Conservation (phyloP, 2,888 invertebrate genomes). For the Troides oblongomaculatus region DNA sequence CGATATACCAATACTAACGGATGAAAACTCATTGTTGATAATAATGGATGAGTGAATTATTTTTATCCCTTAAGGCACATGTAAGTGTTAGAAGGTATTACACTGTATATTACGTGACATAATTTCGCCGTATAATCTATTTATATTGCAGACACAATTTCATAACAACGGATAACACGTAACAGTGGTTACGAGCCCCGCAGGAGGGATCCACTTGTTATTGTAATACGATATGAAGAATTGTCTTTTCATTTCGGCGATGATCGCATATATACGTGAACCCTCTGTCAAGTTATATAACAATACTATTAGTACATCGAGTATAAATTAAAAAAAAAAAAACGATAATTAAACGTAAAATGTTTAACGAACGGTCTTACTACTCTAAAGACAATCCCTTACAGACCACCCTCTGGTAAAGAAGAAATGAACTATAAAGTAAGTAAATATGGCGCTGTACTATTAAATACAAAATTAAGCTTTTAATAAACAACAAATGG, state of each 20-base stretch:
- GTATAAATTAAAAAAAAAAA: too few relatives aligned
- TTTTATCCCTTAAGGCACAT: neutral
- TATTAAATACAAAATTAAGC: too few relatives aligned
- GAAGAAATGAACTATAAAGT: too few relatives aligned
- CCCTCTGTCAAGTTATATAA: too few relatives aligned
- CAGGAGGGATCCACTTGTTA: slow-evolving; percentile 13
- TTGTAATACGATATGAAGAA: slow-evolving; percentile 15
- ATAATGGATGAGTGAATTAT: neutral
- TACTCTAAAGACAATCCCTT: too few relatives aligned
- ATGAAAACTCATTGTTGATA: neutral
- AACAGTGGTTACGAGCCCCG: slow-evolving; percentile 17
- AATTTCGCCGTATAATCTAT: slow-evolving; percentile 6
- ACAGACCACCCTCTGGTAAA: too few relatives aligned
- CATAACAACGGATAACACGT: slow-evolving; percentile 15
- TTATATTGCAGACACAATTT: slow-evolving; percentile 13
- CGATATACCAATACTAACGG: neutral
- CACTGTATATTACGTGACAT: slow-evolving; percentile 10
- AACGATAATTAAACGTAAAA: too few relatives aligned
- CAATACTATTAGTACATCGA: too few relatives aligned
- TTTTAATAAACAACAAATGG: too few relatives aligned
- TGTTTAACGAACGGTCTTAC: too few relatives aligned
- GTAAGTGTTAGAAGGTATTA: neutral
- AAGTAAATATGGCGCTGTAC: too few relatives aligned
- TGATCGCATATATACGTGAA: neutral
- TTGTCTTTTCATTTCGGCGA: slow-evolving; percentile 1